Evolutionary conservation across 2,888 invertebrate genomes (phyloP), one percentile per base, ranked within the genome.

Genomic region (Cheilosia soror): DNA sequence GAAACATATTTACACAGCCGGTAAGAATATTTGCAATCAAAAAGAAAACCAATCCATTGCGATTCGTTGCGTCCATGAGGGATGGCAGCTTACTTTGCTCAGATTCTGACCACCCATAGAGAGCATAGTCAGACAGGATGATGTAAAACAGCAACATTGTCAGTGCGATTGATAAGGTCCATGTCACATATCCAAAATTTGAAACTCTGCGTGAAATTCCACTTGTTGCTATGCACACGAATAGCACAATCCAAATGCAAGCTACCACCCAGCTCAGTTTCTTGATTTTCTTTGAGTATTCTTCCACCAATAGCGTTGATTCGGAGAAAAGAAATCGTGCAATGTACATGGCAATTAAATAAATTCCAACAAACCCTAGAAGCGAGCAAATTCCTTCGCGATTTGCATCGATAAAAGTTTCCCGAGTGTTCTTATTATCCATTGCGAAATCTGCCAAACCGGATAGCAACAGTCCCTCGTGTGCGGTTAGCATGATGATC

Each of bases 341-440:
- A 58, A 96, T 90, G 88, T 94, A 93, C 69, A 95, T 94, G 31
- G 96, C 95, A 87, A 95, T 93, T 76, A 98, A 93, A 92, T 97
- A 98, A 5, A 99, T 92, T 0, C 96, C 94, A 0, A 97, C 93
- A 91, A 97, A 99, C 1, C 99, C 99, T 0, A 96, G 93, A 44
- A 95, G 93, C 0, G 99, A 98, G 27, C 95, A 94, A 47, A 99
- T 92, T 0, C 99, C 99, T 93, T 99, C 99, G 76, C 97, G 94
- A 92, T 99, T 99, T 0, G 98, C 97, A 55, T 94, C 93, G 5
- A 98, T 87, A 40, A 98, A 93, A 71, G 93, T 93, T 49, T 92
- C 91, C 78, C 97, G 93, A 0, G 93, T 91, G 1, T 91, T 89
- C 66, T 94, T 90, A 63, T 94, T 53, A 78, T 94, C 90, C 88